A percentile compares a stretch with the other conserved stretches of the same genome.
These are phyloP conservation scores for human DNA, from an alignment of 2,113 vertebrate genomes.

Conservation along the genomic window GRCh38 chr21:15500001-15500500, in stretches of 20 bases:
- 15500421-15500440: not conserved
- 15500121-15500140: not conserved
- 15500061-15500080: not conserved
- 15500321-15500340: conserved; percentile 19
- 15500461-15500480: not conserved
- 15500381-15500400: not conserved
- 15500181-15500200: not conserved
- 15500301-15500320: not conserved
- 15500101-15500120: not conserved
- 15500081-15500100: not conserved
- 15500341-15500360: not conserved
- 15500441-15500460: not conserved
- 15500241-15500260: not conserved
- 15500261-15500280: not conserved
- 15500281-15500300: not conserved
- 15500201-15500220: not conserved
- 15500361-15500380: not conserved
- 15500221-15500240: not conserved
- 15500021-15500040: accelerated
- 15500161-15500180: not conserved
- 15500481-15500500: not conserved
- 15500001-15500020: not conserved
- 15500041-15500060: not conserved
- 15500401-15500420: not conserved
- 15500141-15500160: not conserved